Percentiles rank a stretch among this genome's conserved stretches.
These are phyloP conservation scores for Dryomyza anilis DNA, from an alignment of 2,888 invertebrate genomes.

Conservation along the genomic window DNA sequence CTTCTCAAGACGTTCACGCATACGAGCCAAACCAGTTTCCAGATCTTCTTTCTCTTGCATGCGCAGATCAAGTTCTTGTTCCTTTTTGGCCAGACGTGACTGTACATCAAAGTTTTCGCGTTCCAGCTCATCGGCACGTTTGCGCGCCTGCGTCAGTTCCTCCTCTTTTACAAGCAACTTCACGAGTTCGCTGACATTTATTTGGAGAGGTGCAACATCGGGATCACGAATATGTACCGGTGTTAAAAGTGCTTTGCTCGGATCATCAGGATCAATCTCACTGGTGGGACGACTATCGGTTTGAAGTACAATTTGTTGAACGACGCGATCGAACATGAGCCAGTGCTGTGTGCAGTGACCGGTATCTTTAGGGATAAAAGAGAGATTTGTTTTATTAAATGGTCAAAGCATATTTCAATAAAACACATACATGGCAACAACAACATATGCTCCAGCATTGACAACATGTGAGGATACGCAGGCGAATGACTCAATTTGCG, in stretches of 20 bases:
- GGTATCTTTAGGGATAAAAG: slow-evolving; percentile 68
- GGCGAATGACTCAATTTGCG: slow-evolving; percentile 89
- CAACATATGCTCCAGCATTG: slow-evolving; percentile 86
- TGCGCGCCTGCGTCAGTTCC: slow-evolving; percentile 84
- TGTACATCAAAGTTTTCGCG: slow-evolving; percentile 87
- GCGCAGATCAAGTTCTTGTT: slow-evolving; percentile 88
- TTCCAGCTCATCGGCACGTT: slow-evolving; percentile 85
- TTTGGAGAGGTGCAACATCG: slow-evolving; percentile 83
- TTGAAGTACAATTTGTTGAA: slow-evolving; percentile 92
- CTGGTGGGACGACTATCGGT: slow-evolving; percentile 64
- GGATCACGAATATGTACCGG: slow-evolving; percentile 72
- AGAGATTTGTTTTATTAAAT: background rate
- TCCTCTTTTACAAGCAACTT: slow-evolving; percentile 91
- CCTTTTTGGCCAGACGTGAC: slow-evolving; percentile 85
- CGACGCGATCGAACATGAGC: slow-evolving; percentile 90
- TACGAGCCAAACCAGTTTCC: slow-evolving; percentile 78
- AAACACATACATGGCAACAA: slow-evolving; percentile 81
- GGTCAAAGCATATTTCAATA: too few relatives aligned
- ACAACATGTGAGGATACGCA: slow-evolving; percentile 91
- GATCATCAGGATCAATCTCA: slow-evolving; percentile 56
- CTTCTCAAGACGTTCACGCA: slow-evolving; percentile 86
- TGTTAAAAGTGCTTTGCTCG: slow-evolving; percentile 55
- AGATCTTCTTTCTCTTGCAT: slow-evolving; percentile 92
- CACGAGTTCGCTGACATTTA: slow-evolving; percentile 90
- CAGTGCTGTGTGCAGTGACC: slow-evolving; percentile 90